Evolutionary conservation across 2,888 invertebrate species (phyloP).

Genomic region (Clusia tigrina): DNA sequence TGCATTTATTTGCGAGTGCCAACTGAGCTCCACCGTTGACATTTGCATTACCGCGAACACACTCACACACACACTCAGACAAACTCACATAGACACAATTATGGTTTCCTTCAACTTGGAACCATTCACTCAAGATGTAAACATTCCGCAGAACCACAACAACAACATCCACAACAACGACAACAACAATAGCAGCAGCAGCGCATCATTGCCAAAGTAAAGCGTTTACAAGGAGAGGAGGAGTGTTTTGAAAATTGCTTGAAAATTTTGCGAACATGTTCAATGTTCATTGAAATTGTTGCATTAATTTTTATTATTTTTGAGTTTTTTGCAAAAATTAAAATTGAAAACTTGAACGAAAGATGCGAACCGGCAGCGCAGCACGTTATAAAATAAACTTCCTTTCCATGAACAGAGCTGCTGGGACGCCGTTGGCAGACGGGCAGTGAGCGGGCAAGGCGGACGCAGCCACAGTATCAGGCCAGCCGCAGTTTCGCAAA

Average conservation of each 20-base stretch:
- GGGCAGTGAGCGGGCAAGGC: constrained; percentile 2
- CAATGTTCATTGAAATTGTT: constrained; percentile 18
- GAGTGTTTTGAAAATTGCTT: constrained; percentile 36
- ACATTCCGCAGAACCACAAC: constrained; percentile 12
- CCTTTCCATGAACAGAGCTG: constrained; percentile 18
- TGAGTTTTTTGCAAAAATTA: neutral
- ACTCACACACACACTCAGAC: too few relatives aligned
- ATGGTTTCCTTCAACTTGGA: constrained; percentile 45
- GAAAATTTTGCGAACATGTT: constrained; percentile 17
- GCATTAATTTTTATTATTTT: too few relatives aligned
- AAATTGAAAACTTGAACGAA: neutral
- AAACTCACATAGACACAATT: too few relatives aligned
- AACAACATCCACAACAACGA: constrained; percentile 19
- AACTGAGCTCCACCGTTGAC: constrained; percentile 32
- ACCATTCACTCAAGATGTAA: neutral
- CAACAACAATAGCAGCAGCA: constrained; percentile 25
- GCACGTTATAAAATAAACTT: constrained; percentile 27
- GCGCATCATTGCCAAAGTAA: constrained; percentile 18
- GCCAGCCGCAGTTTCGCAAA: constrained; percentile 9
- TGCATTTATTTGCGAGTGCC: too few relatives aligned
- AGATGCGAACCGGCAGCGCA: neutral
- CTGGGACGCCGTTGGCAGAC: neutral
- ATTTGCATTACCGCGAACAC: constrained; percentile 28
- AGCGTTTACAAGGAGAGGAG: constrained; percentile 7
- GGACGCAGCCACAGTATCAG: constrained; percentile 7